Conservation (phyloP, 2,888 invertebrate species). For the Polyploca ridens region DNA sequence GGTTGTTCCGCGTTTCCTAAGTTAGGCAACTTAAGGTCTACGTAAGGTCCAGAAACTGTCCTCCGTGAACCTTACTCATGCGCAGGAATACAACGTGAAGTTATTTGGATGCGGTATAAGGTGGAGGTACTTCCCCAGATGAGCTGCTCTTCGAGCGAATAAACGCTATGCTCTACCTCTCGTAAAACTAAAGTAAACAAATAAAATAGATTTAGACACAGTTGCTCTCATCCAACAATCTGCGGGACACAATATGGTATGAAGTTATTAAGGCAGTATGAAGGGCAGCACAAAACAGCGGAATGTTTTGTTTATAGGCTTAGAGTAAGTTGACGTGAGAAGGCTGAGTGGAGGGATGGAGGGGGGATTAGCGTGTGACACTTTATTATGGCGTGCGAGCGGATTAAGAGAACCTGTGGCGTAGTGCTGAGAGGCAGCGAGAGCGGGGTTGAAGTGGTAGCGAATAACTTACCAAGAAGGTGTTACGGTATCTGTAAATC, state of each 20-base stretch:
- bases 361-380: conserved; percentile 19
- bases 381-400: conserved; percentile 19
- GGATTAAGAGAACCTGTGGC: neutral
- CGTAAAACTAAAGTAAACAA: too few relatives aligned
- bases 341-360: neutral
- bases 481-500: too few relatives aligned
- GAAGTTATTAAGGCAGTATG: neutral
- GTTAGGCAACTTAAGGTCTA: too few relatives aligned
- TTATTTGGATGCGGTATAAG: too few relatives aligned
- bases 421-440: neutral
- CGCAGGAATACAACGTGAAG: too few relatives aligned
- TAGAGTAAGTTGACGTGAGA: conserved; percentile 1
- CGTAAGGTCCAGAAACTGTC: too few relatives aligned
- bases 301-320: conserved; percentile 9
- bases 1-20: too few relatives aligned
- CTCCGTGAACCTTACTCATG: too few relatives aligned
- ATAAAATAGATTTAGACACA: neutral
- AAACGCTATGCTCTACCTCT: too few relatives aligned
- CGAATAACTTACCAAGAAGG: too few relatives aligned
- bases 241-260: neutral
- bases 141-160: too few relatives aligned
- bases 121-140: too few relatives aligned
- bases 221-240: neutral
- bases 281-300: neutral
- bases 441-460: neutral